phyloP scores from a whole-genome alignment of 2,113 vertebrate species.

The Elaphurus davidianus region DNA sequence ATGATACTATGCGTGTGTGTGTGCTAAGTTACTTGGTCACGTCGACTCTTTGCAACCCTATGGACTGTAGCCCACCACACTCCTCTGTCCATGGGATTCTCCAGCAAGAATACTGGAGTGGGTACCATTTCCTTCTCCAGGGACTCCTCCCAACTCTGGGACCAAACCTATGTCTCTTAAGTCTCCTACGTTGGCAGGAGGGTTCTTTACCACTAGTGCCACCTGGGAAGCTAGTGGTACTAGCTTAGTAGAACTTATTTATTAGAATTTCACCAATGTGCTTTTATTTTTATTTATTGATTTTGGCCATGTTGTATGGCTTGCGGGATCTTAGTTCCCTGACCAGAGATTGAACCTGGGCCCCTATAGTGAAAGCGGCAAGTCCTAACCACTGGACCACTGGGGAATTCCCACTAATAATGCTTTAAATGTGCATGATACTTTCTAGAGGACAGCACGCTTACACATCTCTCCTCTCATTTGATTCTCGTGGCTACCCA shows the following conservation, averaged over 20 bases:
- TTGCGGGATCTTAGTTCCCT: background rate
- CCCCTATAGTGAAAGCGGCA: background rate
- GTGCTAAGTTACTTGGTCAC: background rate
- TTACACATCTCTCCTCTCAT: background rate
- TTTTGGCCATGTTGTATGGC: background rate
- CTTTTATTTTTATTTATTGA: background rate
- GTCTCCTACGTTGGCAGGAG: background rate
- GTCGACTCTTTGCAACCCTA: background rate
- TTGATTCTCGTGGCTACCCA: background rate
- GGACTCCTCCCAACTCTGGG: background rate
- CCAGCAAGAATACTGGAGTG: background rate
- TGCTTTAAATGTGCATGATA: background rate
- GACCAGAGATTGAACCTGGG: background rate
- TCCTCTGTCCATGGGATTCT: background rate
- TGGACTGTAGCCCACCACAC: background rate
- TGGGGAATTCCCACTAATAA: background rate
- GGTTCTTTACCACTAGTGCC: background rate
- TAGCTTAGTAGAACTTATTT: background rate
- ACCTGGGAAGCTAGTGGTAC: background rate
- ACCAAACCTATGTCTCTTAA: background rate
- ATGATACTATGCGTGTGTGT: fast-evolving
- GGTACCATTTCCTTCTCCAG: background rate
- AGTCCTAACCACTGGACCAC: background rate
- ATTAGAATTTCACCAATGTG: background rate
- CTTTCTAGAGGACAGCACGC: background rate